These are phyloP conservation scores for Cryptophagus acutangulus DNA, from an alignment of 2,888 invertebrate genomes.

Conservation along the genomic window DNA sequence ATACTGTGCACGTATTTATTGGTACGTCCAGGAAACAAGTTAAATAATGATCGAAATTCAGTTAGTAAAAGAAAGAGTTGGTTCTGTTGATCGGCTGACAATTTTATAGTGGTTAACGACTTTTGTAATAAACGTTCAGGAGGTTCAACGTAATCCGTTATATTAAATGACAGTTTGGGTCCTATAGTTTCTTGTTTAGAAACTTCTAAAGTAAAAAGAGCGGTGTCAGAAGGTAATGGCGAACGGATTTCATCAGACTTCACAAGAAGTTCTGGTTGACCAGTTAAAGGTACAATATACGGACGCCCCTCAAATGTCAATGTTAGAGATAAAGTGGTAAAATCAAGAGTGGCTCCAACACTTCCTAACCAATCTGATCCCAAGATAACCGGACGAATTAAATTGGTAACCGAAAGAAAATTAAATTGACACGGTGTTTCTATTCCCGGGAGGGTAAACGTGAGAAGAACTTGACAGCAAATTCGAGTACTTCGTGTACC, in stretches of 20 bases:
- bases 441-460: background rate
- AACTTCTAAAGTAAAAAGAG: no score
- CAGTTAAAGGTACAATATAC: no score
- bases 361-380: background rate
- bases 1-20: conserved; percentile 25
- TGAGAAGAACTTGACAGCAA: background rate
- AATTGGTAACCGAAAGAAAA: background rate
- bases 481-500: background rate
- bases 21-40: conserved; percentile 17
- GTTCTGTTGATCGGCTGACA: conserved; percentile 1
- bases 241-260: no score
- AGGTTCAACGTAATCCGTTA: no score
- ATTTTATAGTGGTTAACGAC: background rate
- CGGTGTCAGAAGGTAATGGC: no score
- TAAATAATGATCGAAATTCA: conserved; percentile 14
- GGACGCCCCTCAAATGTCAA: no score
- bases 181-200: no score
- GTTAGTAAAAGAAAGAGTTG: background rate
- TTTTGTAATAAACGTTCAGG: no score
- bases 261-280: no score
- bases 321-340: no score
- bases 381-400: background rate
- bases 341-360: conserved; percentile 9
- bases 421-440: background rate
- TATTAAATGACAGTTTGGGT: no score